Evolutionary conservation across 2,888 invertebrate species (phyloP).

Genomic region (Maniola hyperantus): DNA sequence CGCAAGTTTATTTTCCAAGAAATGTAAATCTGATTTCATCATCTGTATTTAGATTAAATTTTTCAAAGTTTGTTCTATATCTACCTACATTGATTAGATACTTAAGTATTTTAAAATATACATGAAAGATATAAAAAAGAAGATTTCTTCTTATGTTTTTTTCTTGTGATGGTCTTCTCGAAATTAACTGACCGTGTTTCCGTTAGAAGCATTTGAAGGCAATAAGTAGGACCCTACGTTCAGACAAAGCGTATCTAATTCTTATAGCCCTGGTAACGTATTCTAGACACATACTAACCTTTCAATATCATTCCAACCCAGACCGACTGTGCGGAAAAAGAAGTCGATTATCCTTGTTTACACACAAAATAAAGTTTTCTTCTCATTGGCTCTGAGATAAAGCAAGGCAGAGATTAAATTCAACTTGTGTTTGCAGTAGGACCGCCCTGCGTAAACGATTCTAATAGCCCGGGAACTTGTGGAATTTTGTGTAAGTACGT

Average conservation of each 20-base stretch:
- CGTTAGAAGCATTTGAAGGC: slow-evolving; percentile 19
- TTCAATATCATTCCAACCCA: slow-evolving; percentile 63
- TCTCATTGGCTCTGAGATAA: slow-evolving; percentile 72
- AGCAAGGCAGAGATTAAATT: slow-evolving; percentile 75
- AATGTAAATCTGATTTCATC: neutral
- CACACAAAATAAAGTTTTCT: slow-evolving; percentile 78
- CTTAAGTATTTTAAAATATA: neutral
- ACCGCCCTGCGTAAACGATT: slow-evolving; percentile 71
- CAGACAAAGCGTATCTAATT: slow-evolving; percentile 12
- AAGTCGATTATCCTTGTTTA: slow-evolving; percentile 74
- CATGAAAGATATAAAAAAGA: too few species aligned
- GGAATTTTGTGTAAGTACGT: neutral
- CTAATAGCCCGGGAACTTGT: slow-evolving; percentile 37
- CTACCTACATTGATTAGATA: too few species aligned
- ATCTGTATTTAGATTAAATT: too few species aligned
- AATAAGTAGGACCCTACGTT: slow-evolving; percentile 21
- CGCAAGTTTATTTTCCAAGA: neutral
- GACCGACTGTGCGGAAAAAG: slow-evolving; percentile 61
- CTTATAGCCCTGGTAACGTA: slow-evolving; percentile 55
- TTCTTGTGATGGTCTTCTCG: neutral
- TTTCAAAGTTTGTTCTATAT: too few species aligned
- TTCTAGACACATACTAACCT: slow-evolving; percentile 66
- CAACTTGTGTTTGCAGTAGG: slow-evolving; percentile 68
- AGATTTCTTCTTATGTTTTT: neutral
- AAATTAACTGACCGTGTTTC: slow-evolving; percentile 14